A percentile compares a stretch with the other conserved stretches of the same genome.
phyloP scores from a whole-genome alignment of 2,888 invertebrate species.

The Agonopterix subpropinquella region DNA sequence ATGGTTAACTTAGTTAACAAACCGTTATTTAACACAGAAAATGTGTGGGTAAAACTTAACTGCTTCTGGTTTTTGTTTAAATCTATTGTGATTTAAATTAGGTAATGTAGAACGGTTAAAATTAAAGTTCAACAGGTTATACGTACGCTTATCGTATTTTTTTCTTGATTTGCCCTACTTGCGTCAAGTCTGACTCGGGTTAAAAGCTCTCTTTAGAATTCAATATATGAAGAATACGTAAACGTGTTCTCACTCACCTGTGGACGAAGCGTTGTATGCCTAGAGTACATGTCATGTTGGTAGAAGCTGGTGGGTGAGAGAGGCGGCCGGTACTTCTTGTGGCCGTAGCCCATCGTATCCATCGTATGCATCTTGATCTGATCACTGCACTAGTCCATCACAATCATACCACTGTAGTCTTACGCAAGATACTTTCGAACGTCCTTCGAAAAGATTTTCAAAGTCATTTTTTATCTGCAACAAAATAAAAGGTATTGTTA shows the following conservation, averaged over 20 bases:
- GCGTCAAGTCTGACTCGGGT: too few species aligned
- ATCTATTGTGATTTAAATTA: too few species aligned
- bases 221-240: too few species aligned
- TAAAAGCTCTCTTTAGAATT: too few species aligned
- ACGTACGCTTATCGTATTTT: too few species aligned
- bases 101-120: too few species aligned
- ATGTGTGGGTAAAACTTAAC: too few species aligned
- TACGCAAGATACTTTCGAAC: neutral
- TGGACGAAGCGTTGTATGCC: conserved; percentile 66
- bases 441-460: neutral
- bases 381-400: conserved; percentile 23
- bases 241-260: conserved; percentile 46
- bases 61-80: too few species aligned
- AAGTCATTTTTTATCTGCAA: conserved; percentile 15
- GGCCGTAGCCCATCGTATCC: conserved; percentile 79
- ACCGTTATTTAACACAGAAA: too few species aligned
- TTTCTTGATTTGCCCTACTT: too few species aligned
- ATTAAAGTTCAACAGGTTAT: too few species aligned
- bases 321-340: conserved; percentile 78
- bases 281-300: conserved; percentile 72
- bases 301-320: conserved; percentile 77
- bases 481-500: conserved; percentile 2
- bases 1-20: too few species aligned
- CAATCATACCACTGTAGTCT: conserved; percentile 8
- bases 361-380: conserved; percentile 64